Conservation (phyloP, 2,888 invertebrate genomes). For the Eupithecia subumbrata region DNA sequence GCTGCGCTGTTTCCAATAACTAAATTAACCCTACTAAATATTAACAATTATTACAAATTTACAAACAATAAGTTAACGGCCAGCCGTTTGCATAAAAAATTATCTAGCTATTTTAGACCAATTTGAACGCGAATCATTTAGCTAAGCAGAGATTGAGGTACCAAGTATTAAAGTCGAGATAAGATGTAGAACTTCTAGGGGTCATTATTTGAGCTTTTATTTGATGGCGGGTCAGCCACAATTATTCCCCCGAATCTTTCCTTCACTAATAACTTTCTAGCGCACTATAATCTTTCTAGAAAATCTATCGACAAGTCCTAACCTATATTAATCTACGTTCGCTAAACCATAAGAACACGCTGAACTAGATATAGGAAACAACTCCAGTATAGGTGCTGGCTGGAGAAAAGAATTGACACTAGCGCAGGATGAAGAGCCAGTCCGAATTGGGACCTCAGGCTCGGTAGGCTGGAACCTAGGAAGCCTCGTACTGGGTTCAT, state of each 20-base stretch:
- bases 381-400: slow-evolving; percentile 34
- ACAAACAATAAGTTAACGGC: not conserved
- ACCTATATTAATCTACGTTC: slow-evolving; percentile 10
- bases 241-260: not conserved
- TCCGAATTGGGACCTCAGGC: slow-evolving; percentile 25
- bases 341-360: slow-evolving; percentile 24
- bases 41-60: not conserved
- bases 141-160: not conserved
- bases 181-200: not conserved
- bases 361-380: slow-evolving; percentile 36
- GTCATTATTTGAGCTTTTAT: not conserved
- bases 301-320: not conserved
- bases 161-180: not conserved
- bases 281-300: not conserved
- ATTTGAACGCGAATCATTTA: not conserved
- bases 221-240: not conserved
- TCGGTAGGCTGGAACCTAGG: slow-evolving; percentile 1
- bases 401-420: slow-evolving; percentile 27
- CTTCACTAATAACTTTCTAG: not conserved
- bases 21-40: not conserved
- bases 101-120: not conserved
- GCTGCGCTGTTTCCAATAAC: not conserved
- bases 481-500: slow-evolving; percentile 41
- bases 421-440: slow-evolving; percentile 23
- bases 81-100: too few relatives aligned